Base-by-base conservation (phyloP, 2,888 invertebrate genomes). In the Philhelius pedissequus region DNA sequence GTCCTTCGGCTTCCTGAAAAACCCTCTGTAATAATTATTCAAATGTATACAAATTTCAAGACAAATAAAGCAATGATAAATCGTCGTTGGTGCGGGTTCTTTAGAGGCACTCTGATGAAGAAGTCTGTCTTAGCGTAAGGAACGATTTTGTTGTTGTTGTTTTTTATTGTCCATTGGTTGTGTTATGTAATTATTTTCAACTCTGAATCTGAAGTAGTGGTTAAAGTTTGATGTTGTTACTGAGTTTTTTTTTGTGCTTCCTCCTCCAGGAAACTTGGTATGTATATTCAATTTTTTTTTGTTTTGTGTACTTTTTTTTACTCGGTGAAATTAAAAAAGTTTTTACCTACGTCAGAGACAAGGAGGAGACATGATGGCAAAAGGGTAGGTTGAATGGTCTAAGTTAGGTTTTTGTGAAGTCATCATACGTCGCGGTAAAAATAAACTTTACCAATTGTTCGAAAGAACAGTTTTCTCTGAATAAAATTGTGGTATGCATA, bases 111-210 rank as follows among this genome's bases (percentile, higher is more conserved):
- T 22, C 8, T 27, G 5, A n/a, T 9, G 20, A 32, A 15, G 15
- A 30, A 52, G 52, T 52, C 43, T 52, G 27, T 27, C 7, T 8
- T 27, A 4, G 25, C n/a, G 25, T 52, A 27, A 8, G 1, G 48
- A n/a, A 48, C 6, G n/a, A 13, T 13, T 13, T 25, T 48, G 45
- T 48, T 48, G 22, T 54, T 54, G 54, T 54, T 20, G 15, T 35
- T 54, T 48, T 48, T 30, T 35, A 18, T 35, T 52, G 32, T 68
- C 58, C 45, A 52, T 52, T 62, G 79, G 68, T 54, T 80, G 56
- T 64, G 60, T 80, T 80, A 75, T 80, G 74, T 80, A 74, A 80
- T 80, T 80, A 79, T 80, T 68, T 62, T 69, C 68, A 54, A 80
- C 62, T 43, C 43, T 54, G 69, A 75, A 62, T 79, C 74, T 52